Base-by-base conservation (phyloP, 2,113 vertebrate species). In the Ancistrus triradiatus region DNA sequence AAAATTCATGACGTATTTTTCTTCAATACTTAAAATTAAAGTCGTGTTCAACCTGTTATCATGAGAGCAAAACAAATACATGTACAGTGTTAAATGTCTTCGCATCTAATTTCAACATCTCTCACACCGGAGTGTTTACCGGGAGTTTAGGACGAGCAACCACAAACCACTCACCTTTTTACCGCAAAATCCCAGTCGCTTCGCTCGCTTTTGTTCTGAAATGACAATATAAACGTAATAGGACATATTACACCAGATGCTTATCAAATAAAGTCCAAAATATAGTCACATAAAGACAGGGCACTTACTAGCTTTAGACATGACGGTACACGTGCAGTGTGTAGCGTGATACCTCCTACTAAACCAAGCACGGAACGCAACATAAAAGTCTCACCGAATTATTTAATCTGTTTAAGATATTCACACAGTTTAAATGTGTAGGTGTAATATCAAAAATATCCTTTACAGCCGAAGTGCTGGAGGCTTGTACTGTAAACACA, bases 301-400 rank as follows among this genome's bases (percentile, higher is more conserved):
- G 1, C 24, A 87, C 87, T 7, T 62, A 89, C 88, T 88, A 0
- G 85, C 61, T 85, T 87, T 88, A 0, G 88, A 83, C 88, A 88
- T 88, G 28, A 2, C 50, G 6, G 2, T 18, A 9, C 1, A 2
- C 2, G 13, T 15, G 14, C 21, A 6, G 1, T 7, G 11, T 24
- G 21, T 10, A 4, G 6, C n/a, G 35, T 61, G 63, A 66, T 53
- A 33, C 18, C 2, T 6, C 13, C 19, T 9, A 43, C 35, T 11
- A 42, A n/a, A 48, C 7, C 3, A 40, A 5, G 22, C 35, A 13
- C 9, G 7, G 9, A 8, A 11, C 35, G 2, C 35, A 37, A 37
- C 1, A 10, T 37, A 37, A 37, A 37, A 37, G 35, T 37, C 35
- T 13, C 7, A 37, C n/a, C n/a, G n/a, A n/a, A n/a, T n/a, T n/a